Evolutionary conservation across 2,797 vertebrate genomes (phyloP), one percentile per base, ranked within the genome.

Genomic region (Taenioides sp.): DNA sequence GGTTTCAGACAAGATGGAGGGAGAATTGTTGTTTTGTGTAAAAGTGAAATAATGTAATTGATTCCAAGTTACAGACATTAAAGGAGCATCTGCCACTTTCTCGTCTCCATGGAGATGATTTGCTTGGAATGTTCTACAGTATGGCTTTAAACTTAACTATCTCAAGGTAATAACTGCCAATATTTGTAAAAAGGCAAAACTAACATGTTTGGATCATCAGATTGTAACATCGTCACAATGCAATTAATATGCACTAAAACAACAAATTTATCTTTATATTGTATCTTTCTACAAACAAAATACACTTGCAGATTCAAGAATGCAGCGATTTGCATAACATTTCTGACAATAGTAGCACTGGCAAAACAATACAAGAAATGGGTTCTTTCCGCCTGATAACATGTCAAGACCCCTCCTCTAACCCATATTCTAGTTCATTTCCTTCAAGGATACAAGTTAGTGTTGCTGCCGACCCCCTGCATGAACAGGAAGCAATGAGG

Each of bases 351-450:
- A n/a, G 20, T 23, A 23, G n/a, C 14, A 18, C 59, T 37, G 60
- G 60, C 18, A 37, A n/a, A 12, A 60, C 16, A 28, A 18, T 28
- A n/a, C 7, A 49, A 43, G 40, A 65, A 65, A 50, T 65, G 16
- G 40, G 22, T 47, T 65, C 6, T 62, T 62, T 49, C 14, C 34
- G 27, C 34, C 22, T 65, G 63, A 34, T 40, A 43, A 10, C 59
- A n/a, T 65, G 40, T 65, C 63, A 49, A 49, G 63, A 65, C 37
- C 63, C 40, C 43, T 50, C 43, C 43, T 65, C 64, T 27, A 65
- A 49, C 63, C 63, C 25, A 47, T 7, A 47, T 49, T 27, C 43
- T 9, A 20, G 5, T 65, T 43, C 23, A 18, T 49, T 65, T 65
- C 43, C n/a, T 25, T 16, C 40, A 25, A 18, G 22, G 40, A 23